Evolutionary conservation across 2,888 invertebrate species (phyloP).

Genomic region (Synanthedon andrenaeformis): DNA sequence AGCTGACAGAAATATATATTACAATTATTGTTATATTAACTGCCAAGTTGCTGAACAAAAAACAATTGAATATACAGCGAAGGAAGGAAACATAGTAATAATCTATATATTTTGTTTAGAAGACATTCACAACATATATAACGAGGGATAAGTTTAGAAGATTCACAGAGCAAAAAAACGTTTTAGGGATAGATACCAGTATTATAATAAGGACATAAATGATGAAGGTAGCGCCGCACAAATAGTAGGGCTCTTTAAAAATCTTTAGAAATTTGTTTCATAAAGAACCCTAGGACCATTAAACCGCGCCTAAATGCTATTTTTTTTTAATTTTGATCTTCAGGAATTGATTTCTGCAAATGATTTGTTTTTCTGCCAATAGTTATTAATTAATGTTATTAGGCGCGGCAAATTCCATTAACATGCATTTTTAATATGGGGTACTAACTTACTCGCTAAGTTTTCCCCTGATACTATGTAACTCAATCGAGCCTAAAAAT

Average conservation of each 20-base stretch:
- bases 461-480: no score
- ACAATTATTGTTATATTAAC: neutral
- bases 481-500: no score
- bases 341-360: no score
- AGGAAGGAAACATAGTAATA: no score
- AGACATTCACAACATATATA: no score
- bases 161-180: neutral
- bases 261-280: neutral
- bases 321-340: no score
- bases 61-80: slow-evolving; percentile 1
- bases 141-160: neutral
- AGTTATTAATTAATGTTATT: no score
- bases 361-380: no score
- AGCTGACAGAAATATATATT: neutral
- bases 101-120: no score
- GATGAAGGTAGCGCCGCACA: neutral
- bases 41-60: slow-evolving; percentile 1
- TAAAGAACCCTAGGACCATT: neutral
- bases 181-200: neutral
- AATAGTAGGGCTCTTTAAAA: neutral
- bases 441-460: no score
- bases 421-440: no score
- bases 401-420: no score
- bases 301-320: neutral
- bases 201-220: neutral